Conservation (phyloP, 2,888 invertebrate species). For the Drosophila multiciliata region DNA sequence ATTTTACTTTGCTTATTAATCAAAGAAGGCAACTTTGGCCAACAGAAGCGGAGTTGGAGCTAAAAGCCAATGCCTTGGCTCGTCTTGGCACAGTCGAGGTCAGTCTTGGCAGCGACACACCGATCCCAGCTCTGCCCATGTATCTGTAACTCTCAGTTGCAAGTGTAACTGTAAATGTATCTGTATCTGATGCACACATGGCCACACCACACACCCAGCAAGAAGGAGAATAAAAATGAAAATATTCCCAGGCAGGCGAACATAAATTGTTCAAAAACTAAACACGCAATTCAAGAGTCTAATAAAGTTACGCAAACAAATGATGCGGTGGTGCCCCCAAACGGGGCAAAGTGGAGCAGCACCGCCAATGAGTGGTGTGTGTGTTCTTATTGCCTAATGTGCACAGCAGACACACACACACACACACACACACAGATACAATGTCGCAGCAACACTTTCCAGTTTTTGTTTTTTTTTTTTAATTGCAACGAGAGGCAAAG, state of each 20-base stretch:
- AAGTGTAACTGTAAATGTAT: conserved; percentile 1
- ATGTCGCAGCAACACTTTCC: conserved; percentile 61
- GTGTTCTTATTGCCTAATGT: conserved; percentile 57
- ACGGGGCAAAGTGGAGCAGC: conserved; percentile 72
- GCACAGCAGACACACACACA: conserved; percentile 57
- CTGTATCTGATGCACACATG: conserved; percentile 34
- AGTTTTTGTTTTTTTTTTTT: conserved; percentile 53
- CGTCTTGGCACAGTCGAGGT: conserved; percentile 15
- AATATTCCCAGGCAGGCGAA: conserved; percentile 59
- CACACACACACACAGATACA: conserved; percentile 52
- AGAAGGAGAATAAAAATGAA: conserved; percentile 27
- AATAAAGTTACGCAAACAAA: conserved; percentile 83
- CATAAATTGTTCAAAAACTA: conserved; percentile 78
- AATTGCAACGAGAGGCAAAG: conserved; percentile 82
- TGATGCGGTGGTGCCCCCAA: conserved; percentile 77
- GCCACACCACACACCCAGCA: conserved; percentile 33
- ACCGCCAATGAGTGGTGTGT: conserved; percentile 7
- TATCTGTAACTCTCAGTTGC: conserved; percentile 14
- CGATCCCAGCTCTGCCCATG: conserved; percentile 27
- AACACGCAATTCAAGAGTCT: conserved; percentile 79
- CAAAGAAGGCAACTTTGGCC: conserved; percentile 48
- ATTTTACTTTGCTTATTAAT: conserved; percentile 83
- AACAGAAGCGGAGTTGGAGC: conserved; percentile 1
- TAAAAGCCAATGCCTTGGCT: conserved; percentile 29
- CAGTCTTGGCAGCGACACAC: conserved; percentile 7